Percentiles rank a stretch among this genome's conserved stretches.
Conservation (phyloP, 2,888 invertebrate genomes). For the Thymelicus lineola region DNA sequence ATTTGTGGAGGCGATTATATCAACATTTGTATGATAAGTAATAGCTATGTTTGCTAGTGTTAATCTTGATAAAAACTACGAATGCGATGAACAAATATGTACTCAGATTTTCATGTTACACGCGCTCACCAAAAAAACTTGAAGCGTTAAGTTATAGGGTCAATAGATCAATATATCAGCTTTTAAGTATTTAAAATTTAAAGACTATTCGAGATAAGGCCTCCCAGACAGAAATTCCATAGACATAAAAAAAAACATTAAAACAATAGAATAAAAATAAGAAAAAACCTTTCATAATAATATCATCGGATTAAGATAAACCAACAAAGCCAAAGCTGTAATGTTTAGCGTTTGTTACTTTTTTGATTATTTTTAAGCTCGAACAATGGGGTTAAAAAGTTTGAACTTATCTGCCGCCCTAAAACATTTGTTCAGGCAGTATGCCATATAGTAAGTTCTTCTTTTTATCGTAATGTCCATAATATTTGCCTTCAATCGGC, state of each 20-base stretch:
- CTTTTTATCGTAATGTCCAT: neutral
- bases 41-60: slow-evolving; percentile 42
- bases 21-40: slow-evolving; percentile 48
- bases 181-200: neutral
- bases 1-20: slow-evolving; percentile 52
- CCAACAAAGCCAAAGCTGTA: slow-evolving; percentile 38
- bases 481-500: slow-evolving; percentile 62
- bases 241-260: slow-evolving; percentile 12
- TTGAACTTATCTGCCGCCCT: neutral
- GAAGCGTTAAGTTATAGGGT: neutral
- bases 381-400: neutral
- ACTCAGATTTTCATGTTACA: neutral
- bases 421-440: too few species aligned
- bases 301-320: slow-evolving; percentile 39
- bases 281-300: slow-evolving; percentile 25
- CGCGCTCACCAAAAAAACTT: neutral
- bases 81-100: slow-evolving; percentile 3
- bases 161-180: neutral
- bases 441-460: too few species aligned
- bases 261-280: slow-evolving; percentile 34
- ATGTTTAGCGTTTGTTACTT: slow-evolving; percentile 35
- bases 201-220: neutral
- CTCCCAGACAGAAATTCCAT: neutral
- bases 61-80: slow-evolving; percentile 47
- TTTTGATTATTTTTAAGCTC: neutral